Percentiles rank a stretch among this genome's conserved stretches.
Conservation (phyloP, 2,888 invertebrate species). For the Gerris lacustris region DNA sequence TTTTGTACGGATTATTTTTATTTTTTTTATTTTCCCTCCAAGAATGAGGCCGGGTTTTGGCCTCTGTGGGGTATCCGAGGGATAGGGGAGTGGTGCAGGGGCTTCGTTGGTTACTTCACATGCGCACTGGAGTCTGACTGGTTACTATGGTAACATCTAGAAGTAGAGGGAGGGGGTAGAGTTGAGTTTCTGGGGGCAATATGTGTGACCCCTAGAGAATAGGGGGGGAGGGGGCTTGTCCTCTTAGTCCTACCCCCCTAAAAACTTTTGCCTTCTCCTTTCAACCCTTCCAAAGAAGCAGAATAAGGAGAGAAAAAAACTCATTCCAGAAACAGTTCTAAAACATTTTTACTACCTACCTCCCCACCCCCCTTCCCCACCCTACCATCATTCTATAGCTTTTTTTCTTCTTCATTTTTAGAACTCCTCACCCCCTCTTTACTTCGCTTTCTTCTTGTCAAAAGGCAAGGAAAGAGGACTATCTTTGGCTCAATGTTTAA, state of each 20-base stretch:
- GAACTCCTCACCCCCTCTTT: too few relatives aligned
- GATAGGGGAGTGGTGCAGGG: not conserved
- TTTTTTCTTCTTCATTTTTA: too few relatives aligned
- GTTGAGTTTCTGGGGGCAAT: not conserved
- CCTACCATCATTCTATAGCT: too few relatives aligned
- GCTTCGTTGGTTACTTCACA: not conserved
- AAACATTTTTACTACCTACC: not conserved
- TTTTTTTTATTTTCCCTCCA: too few relatives aligned
- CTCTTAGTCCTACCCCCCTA: not conserved
- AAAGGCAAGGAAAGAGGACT: too few relatives aligned
- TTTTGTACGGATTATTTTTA: too few relatives aligned
- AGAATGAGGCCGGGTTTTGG: too few relatives aligned
- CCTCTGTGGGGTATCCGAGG: too few relatives aligned
- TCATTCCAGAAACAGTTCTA: not conserved
- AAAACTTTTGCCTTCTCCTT: not conserved
- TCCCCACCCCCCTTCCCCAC: not conserved
- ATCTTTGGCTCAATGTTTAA: too few relatives aligned
- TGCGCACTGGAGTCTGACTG: not conserved
- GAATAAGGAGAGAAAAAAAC: not conserved
- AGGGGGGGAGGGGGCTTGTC: not conserved
- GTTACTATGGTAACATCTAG: not conserved
- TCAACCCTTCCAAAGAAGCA: not conserved
- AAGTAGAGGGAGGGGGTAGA: not conserved
- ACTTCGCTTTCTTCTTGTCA: too few relatives aligned
- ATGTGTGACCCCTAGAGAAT: constrained; percentile 3